Evolutionary conservation across 2,113 vertebrate genomes (phyloP), one percentile per base, ranked within the genome.

Genomic region (Pica pica): DNA sequence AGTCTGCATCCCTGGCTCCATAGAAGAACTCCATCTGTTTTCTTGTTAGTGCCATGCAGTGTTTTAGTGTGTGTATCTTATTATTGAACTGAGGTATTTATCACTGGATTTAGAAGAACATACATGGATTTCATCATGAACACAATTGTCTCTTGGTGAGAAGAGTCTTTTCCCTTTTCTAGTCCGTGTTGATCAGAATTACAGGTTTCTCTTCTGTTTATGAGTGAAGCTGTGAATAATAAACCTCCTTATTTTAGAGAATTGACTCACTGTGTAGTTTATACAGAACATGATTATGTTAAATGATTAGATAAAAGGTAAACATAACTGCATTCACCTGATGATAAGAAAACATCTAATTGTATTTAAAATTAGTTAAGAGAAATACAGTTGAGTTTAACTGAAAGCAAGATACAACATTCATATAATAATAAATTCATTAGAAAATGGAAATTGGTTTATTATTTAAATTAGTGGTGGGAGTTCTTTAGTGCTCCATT

Each of bases 401-500:
- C 92, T 91, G 91, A 65, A 85, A 19, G 47, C 17, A 35, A 83
- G 60, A 71, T 59, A 50, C 10, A 64, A 52, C 60, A 90, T 94
- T 97, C 44, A 88, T 78, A 83, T 71, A 28, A 28, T 52, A 71
- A 52, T 55, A 84, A 93, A 70, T 90, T 89, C 8, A 69, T 57
- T 61, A 82, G 37, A 95, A 93, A 87, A 73, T 30, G 11, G 67
- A 94, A 94, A 96, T 85, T 89, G 13, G 11, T 87, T 95, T 94
- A 64, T 65, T 88, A 74, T 87, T 92, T 70, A 91, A 95, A 95
- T 96, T 94, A 95, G 82, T 69, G 18, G 31, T 73, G 47, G 46
- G 50, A 84, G 13, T 26, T 87, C 49, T 93, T 90, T 90, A 82
- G 21, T 85, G 39, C 8, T 83, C 47, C 21, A 67, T 88, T 92